These are phyloP conservation scores for Limnodromus scolopaceus DNA, from an alignment of 2,797 vertebrate species.

Conservation along the genomic window DNA sequence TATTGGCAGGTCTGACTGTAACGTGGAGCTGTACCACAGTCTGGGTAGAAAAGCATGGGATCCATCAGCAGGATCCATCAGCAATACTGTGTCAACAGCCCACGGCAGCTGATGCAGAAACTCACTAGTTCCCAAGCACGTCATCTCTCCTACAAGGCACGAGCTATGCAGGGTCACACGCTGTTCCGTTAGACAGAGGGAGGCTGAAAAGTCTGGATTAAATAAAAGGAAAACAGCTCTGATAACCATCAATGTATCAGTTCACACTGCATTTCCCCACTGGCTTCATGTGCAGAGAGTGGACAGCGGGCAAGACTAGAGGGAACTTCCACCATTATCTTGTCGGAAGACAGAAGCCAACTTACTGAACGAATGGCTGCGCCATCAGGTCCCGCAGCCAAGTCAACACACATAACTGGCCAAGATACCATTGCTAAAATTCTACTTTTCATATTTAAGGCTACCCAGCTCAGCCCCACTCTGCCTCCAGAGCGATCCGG, in stretches of 20 bases:
- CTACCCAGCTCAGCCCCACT: background rate
- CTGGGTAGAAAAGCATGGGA: background rate
- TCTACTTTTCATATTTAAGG: background rate
- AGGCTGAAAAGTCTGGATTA: slow-evolving; percentile 3
- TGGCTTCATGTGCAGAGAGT: background rate
- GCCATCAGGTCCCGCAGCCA: background rate
- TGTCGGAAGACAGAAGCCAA: background rate
- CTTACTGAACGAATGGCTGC: accelerated
- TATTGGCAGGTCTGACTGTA: background rate
- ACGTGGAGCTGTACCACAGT: background rate
- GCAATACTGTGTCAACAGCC: background rate
- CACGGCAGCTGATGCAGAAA: background rate
- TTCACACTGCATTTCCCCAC: background rate
- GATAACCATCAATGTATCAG: background rate
- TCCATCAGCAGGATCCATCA: background rate
- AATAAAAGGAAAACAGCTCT: background rate
- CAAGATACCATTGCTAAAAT: background rate
- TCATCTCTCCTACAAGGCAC: background rate
- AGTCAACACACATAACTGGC: accelerated
- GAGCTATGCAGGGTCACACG: background rate
- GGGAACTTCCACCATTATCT: background rate
- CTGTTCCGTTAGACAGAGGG: background rate
- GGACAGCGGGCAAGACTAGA: background rate
- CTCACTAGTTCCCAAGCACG: background rate
- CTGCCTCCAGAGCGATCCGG: background rate